phyloP scores from a whole-genome alignment of 2,888 invertebrate species.

The Torymus texanus region DNA sequence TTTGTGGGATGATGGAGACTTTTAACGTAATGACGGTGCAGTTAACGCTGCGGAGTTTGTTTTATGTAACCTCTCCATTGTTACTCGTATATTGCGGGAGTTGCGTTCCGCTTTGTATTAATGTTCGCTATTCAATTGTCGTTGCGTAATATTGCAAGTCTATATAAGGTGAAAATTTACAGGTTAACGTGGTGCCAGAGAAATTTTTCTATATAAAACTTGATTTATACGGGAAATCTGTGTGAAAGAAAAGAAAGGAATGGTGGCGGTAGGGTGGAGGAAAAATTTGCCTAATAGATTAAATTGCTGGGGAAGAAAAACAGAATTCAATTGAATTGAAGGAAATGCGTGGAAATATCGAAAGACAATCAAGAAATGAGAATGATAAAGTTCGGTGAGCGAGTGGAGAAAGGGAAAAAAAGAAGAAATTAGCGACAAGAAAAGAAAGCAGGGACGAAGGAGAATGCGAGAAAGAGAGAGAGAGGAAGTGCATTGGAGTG shows the following conservation, averaged over 20 bases:
- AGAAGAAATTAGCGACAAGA: slow-evolving; percentile 1
- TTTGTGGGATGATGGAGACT: too few relatives aligned
- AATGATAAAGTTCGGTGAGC: slow-evolving; percentile 3
- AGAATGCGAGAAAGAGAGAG: neutral
- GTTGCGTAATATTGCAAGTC: too few relatives aligned
- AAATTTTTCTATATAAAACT: too few relatives aligned
- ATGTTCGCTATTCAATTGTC: too few relatives aligned
- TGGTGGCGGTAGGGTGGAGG: neutral
- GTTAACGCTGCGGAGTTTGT: too few relatives aligned
- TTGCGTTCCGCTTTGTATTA: too few relatives aligned
- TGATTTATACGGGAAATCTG: too few relatives aligned
- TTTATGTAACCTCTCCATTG: too few relatives aligned
- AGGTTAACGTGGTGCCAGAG: too few relatives aligned
- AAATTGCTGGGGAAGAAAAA: slow-evolving; percentile 4
- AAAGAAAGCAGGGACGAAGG: neutral
- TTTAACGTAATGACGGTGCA: too few relatives aligned
- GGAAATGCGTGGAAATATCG: slow-evolving; percentile 5
- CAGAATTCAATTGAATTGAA: neutral
- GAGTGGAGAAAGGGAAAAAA: neutral
- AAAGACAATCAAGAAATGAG: slow-evolving; percentile 28
- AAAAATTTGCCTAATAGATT: neutral
- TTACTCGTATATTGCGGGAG: too few relatives aligned
- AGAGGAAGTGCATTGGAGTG: neutral
- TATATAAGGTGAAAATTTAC: too few relatives aligned
- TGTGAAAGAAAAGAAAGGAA: neutral